These are phyloP conservation scores for Capitella teleta DNA, from an alignment of 1,140 invertebrate species.

Conservation along the genomic window DNA sequence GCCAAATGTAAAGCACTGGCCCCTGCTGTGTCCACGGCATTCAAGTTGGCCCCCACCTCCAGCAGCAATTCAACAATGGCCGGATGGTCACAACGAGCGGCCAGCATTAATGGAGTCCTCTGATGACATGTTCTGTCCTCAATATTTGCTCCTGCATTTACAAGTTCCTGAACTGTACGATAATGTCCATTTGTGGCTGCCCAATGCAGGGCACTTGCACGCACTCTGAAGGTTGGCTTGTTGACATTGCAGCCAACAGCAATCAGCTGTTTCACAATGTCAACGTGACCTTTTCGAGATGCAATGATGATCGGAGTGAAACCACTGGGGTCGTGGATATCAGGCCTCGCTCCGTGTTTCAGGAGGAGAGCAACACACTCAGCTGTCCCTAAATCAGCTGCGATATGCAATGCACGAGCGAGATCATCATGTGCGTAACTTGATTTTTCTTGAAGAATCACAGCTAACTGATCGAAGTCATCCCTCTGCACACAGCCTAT, in stretches of 20 bases:
- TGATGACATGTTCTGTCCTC: too few relatives aligned
- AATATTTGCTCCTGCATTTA: too few relatives aligned
- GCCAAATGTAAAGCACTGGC: too few relatives aligned
- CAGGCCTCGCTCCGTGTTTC: not conserved
- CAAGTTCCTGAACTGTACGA: too few relatives aligned
- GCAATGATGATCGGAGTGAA: not conserved
- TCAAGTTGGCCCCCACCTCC: too few relatives aligned
- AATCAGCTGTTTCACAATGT: not conserved
- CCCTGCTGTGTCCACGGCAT: too few relatives aligned
- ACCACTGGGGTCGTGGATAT: not conserved
- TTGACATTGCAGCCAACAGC: not conserved
- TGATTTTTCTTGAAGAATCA: not conserved
- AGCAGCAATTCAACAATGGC: too few relatives aligned
- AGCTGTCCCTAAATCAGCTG: not conserved
- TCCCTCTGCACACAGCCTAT: not conserved
- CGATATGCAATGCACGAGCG: not conserved
- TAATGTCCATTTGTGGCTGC: not conserved
- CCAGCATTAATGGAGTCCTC: too few relatives aligned
- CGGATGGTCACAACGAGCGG: too few relatives aligned
- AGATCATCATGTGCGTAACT: not conserved
- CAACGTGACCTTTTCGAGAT: not conserved
- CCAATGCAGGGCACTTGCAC: not conserved
- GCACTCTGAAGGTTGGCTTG: not conserved
- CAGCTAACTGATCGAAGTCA: not conserved
- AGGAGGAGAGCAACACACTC: not conserved